These are phyloP conservation scores for Caenorhabditis sp. DNA, from an alignment of 2,888 invertebrate species.

Conservation along the genomic window DNA sequence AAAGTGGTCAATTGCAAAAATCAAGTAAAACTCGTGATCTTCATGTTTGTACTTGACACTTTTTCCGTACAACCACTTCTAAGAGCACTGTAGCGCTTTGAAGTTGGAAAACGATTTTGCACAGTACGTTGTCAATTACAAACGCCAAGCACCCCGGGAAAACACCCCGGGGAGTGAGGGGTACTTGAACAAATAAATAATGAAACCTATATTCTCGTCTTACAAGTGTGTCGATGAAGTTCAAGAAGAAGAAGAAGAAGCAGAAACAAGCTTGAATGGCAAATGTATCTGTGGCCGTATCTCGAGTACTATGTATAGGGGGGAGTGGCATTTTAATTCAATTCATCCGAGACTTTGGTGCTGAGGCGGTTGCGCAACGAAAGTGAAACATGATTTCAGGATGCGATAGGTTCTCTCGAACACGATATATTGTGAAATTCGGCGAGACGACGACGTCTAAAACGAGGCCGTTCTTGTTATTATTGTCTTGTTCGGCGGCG, in stretches of 20 bases:
- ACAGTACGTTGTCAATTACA: too few relatives aligned
- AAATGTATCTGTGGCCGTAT: neutral
- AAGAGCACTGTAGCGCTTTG: too few relatives aligned
- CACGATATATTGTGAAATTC: neutral
- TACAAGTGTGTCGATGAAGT: neutral
- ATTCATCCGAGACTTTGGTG: too few relatives aligned
- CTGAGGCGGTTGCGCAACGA: constrained; percentile 31
- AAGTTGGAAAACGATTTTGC: too few relatives aligned
- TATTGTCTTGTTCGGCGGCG: constrained; percentile 3
- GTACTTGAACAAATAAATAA: neutral
- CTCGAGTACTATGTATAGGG: neutral
- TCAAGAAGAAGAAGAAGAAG: neutral
- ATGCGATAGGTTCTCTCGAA: constrained; percentile 15
- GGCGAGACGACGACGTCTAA: constrained; percentile 17
- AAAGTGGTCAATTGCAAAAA: neutral
- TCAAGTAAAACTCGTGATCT: too few relatives aligned
- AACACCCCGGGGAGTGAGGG: too few relatives aligned
- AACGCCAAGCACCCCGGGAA: too few relatives aligned
- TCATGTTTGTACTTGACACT: too few relatives aligned
- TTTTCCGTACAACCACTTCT: too few relatives aligned
- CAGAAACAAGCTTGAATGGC: too few relatives aligned
- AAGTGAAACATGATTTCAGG: constrained; percentile 51
- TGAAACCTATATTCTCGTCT: constrained; percentile 6
- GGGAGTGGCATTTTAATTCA: constrained; percentile 47
- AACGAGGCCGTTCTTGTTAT: constrained; percentile 15